Conservation (phyloP, 1,140 invertebrate genomes). For the Sycophila sp. region DNA sequence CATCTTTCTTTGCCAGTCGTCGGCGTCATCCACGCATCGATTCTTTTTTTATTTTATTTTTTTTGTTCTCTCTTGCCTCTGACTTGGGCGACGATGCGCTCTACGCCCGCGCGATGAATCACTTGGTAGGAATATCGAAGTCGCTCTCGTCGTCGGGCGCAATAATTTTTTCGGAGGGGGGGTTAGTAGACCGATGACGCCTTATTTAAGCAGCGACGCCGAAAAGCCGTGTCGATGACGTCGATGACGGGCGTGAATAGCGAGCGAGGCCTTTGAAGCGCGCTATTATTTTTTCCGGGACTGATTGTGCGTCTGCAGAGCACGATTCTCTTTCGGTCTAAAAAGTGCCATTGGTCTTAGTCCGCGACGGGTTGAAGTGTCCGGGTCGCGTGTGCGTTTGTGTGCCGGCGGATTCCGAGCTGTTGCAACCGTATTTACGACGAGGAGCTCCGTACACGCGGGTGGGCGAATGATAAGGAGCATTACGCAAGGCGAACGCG, state of each 20-base stretch:
- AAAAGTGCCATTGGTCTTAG: no score
- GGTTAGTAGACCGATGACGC: neutral
- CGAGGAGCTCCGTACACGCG: constrained; percentile 13
- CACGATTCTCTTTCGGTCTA: no score
- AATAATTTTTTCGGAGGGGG: neutral
- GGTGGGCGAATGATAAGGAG: constrained; percentile 8
- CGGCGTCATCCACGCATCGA: no score
- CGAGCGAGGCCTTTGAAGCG: no score
- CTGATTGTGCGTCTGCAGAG: no score
- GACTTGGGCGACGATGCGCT: neutral
- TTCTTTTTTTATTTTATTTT: no score
- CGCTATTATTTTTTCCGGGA: no score
- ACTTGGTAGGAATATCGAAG: neutral
- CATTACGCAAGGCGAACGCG: neutral
- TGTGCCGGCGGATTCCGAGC: constrained; percentile 46
- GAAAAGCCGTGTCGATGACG: constrained; percentile 4
- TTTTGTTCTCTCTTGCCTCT: no score
- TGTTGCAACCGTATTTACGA: constrained; percentile 48
- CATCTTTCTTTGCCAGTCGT: neutral
- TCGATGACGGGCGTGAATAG: neutral
- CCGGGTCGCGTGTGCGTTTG: neutral
- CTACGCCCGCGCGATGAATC: no score
- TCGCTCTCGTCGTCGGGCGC: no score
- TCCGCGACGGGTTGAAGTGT: no score
- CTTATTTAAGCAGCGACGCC: neutral